Conservation (phyloP, 2,888 invertebrate species). For the Tetrapedia diversipes region DNA sequence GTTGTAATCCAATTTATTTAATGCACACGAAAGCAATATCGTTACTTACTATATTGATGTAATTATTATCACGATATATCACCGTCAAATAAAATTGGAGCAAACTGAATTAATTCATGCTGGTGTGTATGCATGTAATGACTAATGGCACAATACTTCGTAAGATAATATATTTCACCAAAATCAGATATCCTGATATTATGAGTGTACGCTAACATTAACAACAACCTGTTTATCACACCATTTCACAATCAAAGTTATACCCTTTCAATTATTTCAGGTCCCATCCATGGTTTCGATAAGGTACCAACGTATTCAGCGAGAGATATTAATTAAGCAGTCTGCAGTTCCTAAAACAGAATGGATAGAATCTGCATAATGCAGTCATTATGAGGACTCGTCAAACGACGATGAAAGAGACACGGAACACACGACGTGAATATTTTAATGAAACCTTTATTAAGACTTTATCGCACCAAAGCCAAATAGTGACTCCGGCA, state of each 20-base stretch:
- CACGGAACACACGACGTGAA: neutral
- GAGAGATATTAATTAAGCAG: neutral
- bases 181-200: neutral
- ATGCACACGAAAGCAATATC: no score
- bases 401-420: neutral
- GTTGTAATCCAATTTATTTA: no score
- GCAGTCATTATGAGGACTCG: neutral
- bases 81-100: neutral
- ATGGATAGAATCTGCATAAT: neutral
- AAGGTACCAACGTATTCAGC: neutral
- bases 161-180: neutral
- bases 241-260: neutral
- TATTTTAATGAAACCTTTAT: constrained; percentile 80
- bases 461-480: constrained; percentile 76
- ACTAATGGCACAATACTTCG: no score
- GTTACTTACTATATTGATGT: neutral
- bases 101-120: neutral
- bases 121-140: neutral
- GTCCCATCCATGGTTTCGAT: no score
- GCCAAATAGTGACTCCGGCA: constrained; percentile 78
- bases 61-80: neutral
- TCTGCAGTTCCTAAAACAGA: neutral
- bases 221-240: neutral
- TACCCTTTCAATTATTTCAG: no score
- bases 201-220: neutral